Conservation (phyloP, 1,140 invertebrate species). For the Drosophila ironensis region DNA sequence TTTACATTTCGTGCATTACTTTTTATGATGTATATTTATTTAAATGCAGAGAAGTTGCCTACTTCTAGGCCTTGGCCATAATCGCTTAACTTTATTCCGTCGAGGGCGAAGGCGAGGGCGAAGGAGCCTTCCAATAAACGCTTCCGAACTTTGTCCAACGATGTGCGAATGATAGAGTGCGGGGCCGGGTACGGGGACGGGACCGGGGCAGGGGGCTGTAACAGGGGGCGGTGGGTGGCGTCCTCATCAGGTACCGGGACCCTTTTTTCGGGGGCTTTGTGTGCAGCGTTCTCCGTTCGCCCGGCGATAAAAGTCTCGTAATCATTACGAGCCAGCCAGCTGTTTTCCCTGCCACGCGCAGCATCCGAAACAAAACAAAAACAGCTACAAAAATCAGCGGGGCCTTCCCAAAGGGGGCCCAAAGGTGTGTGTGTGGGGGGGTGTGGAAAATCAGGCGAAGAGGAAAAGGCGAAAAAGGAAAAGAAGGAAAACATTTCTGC, state of each 20-base stretch:
- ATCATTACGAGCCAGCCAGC: constrained; percentile 76
- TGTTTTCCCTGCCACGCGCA: constrained; percentile 68
- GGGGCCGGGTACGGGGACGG: constrained; percentile 1
- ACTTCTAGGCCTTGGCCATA: constrained; percentile 60
- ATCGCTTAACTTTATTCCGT: constrained; percentile 52
- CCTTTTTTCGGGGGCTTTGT: constrained; percentile 32
- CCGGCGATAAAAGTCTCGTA: constrained; percentile 59
- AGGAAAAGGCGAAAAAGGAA: constrained; percentile 29
- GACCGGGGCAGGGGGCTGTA: background rate
- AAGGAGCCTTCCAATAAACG: constrained; percentile 60
- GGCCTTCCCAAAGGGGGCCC: too few relatives aligned
- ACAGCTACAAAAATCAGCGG: constrained; percentile 21
- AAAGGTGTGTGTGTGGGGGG: background rate
- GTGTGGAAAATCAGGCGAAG: constrained; percentile 14
- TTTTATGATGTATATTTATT: constrained; percentile 62
- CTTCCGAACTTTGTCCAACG: constrained; percentile 66
- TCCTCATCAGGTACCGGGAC: constrained; percentile 27
- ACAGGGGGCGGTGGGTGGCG: constrained; percentile 1
- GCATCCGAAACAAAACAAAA: constrained; percentile 48
- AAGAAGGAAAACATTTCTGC: constrained; percentile 32
- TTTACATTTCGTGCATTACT: constrained; percentile 28
- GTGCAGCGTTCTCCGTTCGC: constrained; percentile 32
- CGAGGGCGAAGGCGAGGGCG: background rate
- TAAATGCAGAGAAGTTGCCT: constrained; percentile 43
- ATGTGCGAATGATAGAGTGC: constrained; percentile 75